A percentile compares a stretch with the other conserved stretches of the same genome.
Evolutionary conservation across 1,140 invertebrate species (phyloP).

Genomic region (Temnothorax nylanderi): DNA sequence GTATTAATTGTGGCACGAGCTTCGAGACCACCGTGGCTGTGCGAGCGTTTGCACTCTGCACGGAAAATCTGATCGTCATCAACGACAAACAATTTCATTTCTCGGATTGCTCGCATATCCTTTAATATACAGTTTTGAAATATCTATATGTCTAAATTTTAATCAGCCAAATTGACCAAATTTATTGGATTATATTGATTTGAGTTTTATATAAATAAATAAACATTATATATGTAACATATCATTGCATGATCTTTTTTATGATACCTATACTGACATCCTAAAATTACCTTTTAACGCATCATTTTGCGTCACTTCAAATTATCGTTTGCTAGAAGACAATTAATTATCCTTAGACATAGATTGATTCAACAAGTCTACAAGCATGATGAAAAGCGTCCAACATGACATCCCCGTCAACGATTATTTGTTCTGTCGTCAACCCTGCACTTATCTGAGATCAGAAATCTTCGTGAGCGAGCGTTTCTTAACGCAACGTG

Average conservation of each 20-base stretch:
- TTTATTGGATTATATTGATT: not conserved
- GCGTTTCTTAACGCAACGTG: not conserved
- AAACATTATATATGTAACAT: not conserved
- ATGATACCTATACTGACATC: not conserved
- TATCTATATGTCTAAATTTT: not conserved
- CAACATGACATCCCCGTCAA: constrained; percentile 74
- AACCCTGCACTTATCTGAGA: constrained; percentile 66
- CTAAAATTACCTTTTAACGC: not conserved
- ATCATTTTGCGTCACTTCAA: not conserved
- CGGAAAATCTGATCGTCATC: constrained; percentile 64
- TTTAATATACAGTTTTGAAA: constrained; percentile 1
- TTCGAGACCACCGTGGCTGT: constrained; percentile 72
- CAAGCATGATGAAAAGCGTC: constrained; percentile 17
- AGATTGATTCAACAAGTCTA: constrained; percentile 64
- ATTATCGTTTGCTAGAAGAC: constrained; percentile 17
- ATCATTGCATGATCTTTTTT: not conserved
- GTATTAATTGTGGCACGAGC: constrained; percentile 76
- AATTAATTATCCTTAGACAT: constrained; percentile 48
- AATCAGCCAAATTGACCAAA: not conserved
- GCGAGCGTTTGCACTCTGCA: constrained; percentile 67
- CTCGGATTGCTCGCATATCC: not conserved
- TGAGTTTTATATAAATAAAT: not conserved
- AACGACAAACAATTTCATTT: constrained; percentile 49
- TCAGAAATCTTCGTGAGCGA: not conserved
- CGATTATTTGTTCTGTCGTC: constrained; percentile 63